Evolutionary conservation across 2,113 vertebrate genomes (phyloP), one percentile per base, ranked within the genome.

Genomic region (Dipodomys merriami): DNA sequence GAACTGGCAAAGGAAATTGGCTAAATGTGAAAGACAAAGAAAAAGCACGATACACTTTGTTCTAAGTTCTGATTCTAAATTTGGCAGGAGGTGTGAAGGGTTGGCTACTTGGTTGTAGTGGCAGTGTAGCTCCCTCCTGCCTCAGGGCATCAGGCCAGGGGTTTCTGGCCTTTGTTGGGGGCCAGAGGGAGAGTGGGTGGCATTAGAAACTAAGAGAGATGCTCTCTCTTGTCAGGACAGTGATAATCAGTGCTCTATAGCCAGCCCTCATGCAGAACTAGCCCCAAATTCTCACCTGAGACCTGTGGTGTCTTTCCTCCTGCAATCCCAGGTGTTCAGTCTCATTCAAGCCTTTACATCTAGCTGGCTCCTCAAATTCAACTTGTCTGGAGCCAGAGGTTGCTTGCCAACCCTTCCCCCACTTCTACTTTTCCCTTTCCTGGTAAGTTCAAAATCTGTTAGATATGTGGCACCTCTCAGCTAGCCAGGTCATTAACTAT

Each of bases 31-130:
- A 93, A 95, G 90, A 72, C 13, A 88, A 86, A 86, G 80, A 49
- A 83, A 87, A 91, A 72, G 69, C 96, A 62, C 0, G 89, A 92
- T 84, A 94, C 88, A 95, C 86, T 79, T 80, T 97, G 96, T 97
- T 95, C 95, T 93, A 85, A 91, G 89, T 93, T 95, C 94, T 89
- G 22, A 65, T 91, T 87, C 96, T 96, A 96, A 96, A 97, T 96
- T 90, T n/a, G 73, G 94, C 94, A 60, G 82, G 89, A 93, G 93
- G 91, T 96, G 95, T 91, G 95, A 96, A 94, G 95, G 95, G 81
- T 91, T 97, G 95, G 94, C 95, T 96, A 95, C 86, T 44, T 81
- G 85, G 83, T 78, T 60, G 33, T 23, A 4, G 23, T 20, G 60
- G 64, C 10, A 67, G 84, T 33, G 69, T 18, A 1, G 85, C 60